A percentile compares a stretch with the other conserved stretches of the same genome.
Conservation (phyloP, 1,140 invertebrate species). For the Linepithema humile region DNA sequence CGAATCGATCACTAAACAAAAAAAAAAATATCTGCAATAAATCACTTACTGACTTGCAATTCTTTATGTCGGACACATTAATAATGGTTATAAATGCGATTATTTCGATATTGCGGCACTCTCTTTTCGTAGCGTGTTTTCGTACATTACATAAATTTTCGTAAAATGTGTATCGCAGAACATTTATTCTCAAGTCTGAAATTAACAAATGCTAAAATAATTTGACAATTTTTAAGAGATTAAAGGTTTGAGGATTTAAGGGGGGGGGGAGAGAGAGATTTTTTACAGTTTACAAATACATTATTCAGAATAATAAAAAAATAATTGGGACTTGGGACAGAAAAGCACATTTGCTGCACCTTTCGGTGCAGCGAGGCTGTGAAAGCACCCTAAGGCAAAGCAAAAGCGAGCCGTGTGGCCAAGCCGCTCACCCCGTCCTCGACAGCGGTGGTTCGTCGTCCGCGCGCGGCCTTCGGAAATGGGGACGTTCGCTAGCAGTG, state of each 20-base stretch:
- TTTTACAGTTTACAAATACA: no score
- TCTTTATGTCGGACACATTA: not conserved
- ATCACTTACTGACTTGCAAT: not conserved
- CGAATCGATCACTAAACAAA: not conserved
- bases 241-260: not conserved
- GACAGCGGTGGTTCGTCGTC: constrained; percentile 81
- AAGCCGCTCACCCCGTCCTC: constrained; percentile 82
- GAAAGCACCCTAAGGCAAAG: constrained; percentile 67
- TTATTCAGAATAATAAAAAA: not conserved
- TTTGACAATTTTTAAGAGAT: no score
- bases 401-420: constrained; percentile 65
- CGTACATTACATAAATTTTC: not conserved
- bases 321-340: not conserved
- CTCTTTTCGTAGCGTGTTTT: not conserved
- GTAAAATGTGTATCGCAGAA: no score
- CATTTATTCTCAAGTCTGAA: no score
- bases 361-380: constrained; percentile 33
- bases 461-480: constrained; percentile 81
- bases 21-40: constrained; percentile 12
- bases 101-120: not conserved
- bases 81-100: not conserved
- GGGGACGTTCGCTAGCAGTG: constrained; percentile 70
- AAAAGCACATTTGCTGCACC: not conserved
- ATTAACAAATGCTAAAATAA: no score
- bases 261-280: no score